Conservation (phyloP, 2,797 vertebrate genomes). For the Bovichtus diacanthus region DNA sequence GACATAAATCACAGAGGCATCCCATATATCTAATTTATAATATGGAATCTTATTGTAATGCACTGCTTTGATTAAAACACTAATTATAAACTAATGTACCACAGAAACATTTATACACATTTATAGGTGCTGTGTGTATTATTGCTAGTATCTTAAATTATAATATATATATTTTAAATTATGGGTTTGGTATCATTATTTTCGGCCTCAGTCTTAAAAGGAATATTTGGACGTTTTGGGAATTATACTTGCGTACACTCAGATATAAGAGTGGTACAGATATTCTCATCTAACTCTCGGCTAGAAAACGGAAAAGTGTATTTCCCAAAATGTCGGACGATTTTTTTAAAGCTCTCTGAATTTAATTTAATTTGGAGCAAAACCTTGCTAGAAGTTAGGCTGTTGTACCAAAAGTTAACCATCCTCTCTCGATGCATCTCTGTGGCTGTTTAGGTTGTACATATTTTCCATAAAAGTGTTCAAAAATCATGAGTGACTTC, state of each 20-base stretch:
- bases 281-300: neutral
- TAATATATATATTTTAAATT: neutral
- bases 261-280: too few species aligned
- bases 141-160: neutral
- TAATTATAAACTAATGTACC: neutral
- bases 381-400: neutral
- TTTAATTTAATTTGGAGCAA: neutral
- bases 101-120: neutral
- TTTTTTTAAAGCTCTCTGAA: neutral
- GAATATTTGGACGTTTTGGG: neutral
- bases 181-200: neutral
- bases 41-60: neutral
- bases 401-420: neutral
- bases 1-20: neutral
- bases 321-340: neutral
- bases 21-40: neutral
- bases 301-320: neutral
- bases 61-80: neutral
- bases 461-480: conserved; percentile 6
- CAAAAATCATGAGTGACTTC: neutral
- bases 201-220: neutral
- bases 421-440: neutral
- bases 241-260: neutral
- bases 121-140: neutral
- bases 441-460: neutral